Base-by-base conservation (phyloP, 2,113 vertebrate genomes). In the Elaphurus davidianus region DNA sequence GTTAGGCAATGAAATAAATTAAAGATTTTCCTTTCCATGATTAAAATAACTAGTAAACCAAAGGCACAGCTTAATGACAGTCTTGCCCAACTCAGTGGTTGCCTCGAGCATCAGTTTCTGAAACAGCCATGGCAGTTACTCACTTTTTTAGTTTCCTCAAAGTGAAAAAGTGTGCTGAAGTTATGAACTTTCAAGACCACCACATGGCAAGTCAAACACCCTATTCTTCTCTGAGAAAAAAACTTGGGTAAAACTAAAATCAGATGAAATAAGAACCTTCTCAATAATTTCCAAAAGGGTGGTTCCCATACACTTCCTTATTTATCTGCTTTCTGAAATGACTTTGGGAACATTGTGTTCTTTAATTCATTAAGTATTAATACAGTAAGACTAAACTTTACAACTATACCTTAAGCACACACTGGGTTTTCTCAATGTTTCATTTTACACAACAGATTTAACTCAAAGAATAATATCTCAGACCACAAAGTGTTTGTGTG, bases 11-110 rank as follows among this genome's bases (percentile, higher is more conserved):
- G n/a, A 97, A 95, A 91, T 94, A 81, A 93, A 93, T 93, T 78
- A 92, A 92, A 86, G 87, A 91, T 60, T 92, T 79, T 84, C 79
- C 57, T 92, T 97, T 52, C 64, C 54, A 85, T 74, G 91, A 94
- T 96, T 82, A 97, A 96, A 97, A 64, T 91, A 96, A 78, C 62
- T 87, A 93, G 81, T 50, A 96, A 94, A 92, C 47, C 60, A 97
- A 79, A 96, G 59, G 36, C 64, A 84, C 40, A 92, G 55, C 86
- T 90, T 94, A 96, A 97, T 96, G 91, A 98, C 33, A 95, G 81
- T 87, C 59, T 93, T 94, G 86, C 71, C n/a, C 28, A 91, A 54
- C 7, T 30, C 86, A 93, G 28, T 45, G 43, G 59, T 84, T 67
- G 74, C 55, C 62, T 97, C 71, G 27, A 90, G 92, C 82, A 96